These are phyloP conservation scores for Drosophila sucinea DNA, from an alignment of 1,140 invertebrate genomes.

Conservation along the genomic window DNA sequence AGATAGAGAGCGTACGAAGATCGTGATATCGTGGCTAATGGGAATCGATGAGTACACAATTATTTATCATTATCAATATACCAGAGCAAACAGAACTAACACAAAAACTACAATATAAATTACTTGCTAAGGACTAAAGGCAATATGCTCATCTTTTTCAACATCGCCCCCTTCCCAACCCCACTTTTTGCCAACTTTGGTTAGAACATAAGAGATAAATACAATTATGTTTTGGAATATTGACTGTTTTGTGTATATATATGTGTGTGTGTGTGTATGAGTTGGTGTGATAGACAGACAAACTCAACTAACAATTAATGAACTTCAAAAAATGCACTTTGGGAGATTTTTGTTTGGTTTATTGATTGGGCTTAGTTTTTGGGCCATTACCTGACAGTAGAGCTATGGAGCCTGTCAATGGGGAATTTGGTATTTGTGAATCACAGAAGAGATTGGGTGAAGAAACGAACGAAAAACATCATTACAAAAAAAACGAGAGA, in stretches of 20 bases:
- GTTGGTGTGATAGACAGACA: slow-evolving; percentile 61
- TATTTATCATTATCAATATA: slow-evolving; percentile 1
- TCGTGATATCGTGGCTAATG: neutral
- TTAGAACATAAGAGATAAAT: slow-evolving; percentile 9
- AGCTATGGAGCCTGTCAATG: slow-evolving; percentile 64
- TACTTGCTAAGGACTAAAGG: slow-evolving; percentile 15
- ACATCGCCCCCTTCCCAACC: neutral
- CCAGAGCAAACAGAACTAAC: slow-evolving; percentile 14
- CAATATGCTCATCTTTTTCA: neutral
- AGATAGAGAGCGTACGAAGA: neutral
- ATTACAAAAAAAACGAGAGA: slow-evolving; percentile 53
- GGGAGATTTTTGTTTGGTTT: slow-evolving; percentile 36
- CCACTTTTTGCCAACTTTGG: neutral
- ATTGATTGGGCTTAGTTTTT: slow-evolving; percentile 38
- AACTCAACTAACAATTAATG: slow-evolving; percentile 77
- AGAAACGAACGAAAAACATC: slow-evolving; percentile 48
- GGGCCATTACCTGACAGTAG: slow-evolving; percentile 74
- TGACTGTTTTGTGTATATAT: slow-evolving; percentile 18
- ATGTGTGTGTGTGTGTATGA: slow-evolving; percentile 7
- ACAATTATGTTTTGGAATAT: slow-evolving; percentile 19
- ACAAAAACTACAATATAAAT: slow-evolving; percentile 17
- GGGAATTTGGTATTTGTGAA: slow-evolving; percentile 53
- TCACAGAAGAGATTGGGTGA: slow-evolving; percentile 62
- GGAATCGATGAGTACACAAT: slow-evolving; percentile 1
- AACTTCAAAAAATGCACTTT: slow-evolving; percentile 63